A percentile compares a stretch with the other conserved stretches of the same genome.
Conservation (phyloP, 92 coral and sea anemone species). For the Parazoanthus swiftii region DNA sequence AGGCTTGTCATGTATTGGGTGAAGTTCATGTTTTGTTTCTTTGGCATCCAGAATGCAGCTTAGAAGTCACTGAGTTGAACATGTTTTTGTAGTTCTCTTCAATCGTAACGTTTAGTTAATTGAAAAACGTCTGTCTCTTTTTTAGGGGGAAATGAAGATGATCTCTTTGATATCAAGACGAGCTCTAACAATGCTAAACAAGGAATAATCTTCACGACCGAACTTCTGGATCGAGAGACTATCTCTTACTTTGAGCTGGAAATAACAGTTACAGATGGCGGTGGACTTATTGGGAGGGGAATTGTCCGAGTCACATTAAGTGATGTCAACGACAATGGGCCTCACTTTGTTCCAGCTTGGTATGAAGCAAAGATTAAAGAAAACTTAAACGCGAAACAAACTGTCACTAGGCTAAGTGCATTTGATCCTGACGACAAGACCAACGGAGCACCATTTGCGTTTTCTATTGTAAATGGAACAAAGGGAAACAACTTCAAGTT, state of each 20-base stretch:
- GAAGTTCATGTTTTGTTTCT: not conserved
- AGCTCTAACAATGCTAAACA: conserved; percentile 61
- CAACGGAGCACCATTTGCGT: conserved; percentile 81
- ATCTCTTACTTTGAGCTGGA: conserved; percentile 65
- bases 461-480: conserved; percentile 53
- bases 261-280: conserved; percentile 85
- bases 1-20: not conserved
- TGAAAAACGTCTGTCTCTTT: not conserved
- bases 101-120: not conserved
- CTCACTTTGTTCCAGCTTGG: conserved; percentile 86
- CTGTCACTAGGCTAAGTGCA: conserved; percentile 69
- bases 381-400: conserved; percentile 58
- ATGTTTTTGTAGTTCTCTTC: not conserved
- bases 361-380: conserved; percentile 77
- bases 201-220: conserved; percentile 65
- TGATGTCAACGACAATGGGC: conserved; percentile 93
- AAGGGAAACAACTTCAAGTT: conserved; percentile 47
- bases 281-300: conserved; percentile 79
- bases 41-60: not conserved
- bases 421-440: conserved; percentile 82
- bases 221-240: conserved; percentile 78
- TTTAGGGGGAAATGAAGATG: conserved; percentile 69
- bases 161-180: conserved; percentile 67
- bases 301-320: conserved; percentile 57
- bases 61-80: not conserved